Percentiles rank a stretch among this genome's conserved stretches.
Evolutionary conservation across 2,888 invertebrate genomes (phyloP).

Genomic region (Coleophora flavipennella): DNA sequence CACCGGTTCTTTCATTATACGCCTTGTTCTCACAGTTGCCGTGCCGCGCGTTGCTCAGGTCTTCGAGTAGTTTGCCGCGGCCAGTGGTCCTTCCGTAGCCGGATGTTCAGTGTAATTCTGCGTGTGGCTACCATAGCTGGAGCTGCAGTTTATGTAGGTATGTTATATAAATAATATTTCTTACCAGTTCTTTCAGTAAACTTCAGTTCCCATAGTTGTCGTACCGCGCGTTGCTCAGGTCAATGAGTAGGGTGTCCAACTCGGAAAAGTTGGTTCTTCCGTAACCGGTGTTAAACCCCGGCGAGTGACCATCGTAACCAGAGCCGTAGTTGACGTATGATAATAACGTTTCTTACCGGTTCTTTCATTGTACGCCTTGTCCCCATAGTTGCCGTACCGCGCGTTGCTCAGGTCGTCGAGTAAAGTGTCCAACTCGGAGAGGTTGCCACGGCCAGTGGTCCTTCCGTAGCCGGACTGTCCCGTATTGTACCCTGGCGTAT

Average conservation of each 20-base stretch:
- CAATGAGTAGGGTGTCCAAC: too few relatives aligned
- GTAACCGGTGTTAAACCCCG: too few relatives aligned
- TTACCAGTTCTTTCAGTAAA: too few relatives aligned
- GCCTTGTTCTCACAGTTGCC: conserved; percentile 55
- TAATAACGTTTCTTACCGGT: conserved; percentile 33
- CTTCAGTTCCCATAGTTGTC: too few relatives aligned
- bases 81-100: conserved; percentile 49
- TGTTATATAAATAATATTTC: too few relatives aligned
- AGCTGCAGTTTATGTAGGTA: too few relatives aligned
- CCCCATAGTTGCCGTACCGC: conserved; percentile 58
- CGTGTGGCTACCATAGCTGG: conserved; percentile 31
- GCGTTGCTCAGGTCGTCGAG: conserved; percentile 93
- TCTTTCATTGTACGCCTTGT: conserved; percentile 45
- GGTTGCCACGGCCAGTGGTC: conserved; percentile 74
- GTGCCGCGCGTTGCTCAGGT: conserved; percentile 85
- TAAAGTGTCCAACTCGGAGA: conserved; percentile 92
- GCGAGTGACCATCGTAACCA: too few relatives aligned
- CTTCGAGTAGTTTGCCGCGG: conserved; percentile 86
- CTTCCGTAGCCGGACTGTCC: conserved; percentile 42
- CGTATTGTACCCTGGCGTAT: conserved; percentile 32
- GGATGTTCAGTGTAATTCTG: conserved; percentile 27
- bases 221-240: too few relatives aligned
- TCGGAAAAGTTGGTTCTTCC: too few relatives aligned
- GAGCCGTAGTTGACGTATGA: too few relatives aligned
- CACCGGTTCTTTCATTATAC: conserved; percentile 47